A percentile compares a stretch with the other conserved stretches of the same genome.
Evolutionary conservation across 2,113 vertebrate genomes (phyloP).

Genomic region (Tiliqua scincoides): DNA sequence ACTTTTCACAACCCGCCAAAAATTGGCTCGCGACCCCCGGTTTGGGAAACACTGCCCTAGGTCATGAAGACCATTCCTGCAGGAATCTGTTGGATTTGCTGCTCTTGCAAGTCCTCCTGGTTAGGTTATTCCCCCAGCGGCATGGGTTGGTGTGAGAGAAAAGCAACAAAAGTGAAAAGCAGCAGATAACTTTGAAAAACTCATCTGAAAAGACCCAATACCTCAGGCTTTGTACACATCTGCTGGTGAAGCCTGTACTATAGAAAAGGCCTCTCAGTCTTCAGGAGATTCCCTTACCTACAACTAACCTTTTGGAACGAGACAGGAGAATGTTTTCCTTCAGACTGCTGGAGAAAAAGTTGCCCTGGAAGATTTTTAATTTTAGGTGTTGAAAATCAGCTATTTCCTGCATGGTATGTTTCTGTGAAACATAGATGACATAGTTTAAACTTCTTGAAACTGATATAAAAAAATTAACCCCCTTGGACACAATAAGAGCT

Average conservation of each 20-base stretch:
- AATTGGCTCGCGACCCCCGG: too few relatives aligned
- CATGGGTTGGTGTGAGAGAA: neutral
- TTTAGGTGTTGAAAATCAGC: constrained; percentile 72
- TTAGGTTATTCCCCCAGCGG: neutral
- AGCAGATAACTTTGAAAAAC: neutral
- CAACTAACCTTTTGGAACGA: constrained; percentile 12
- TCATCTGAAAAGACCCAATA: neutral
- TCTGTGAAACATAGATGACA: constrained; percentile 53
- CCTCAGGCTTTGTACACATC: neutral
- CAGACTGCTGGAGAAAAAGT: constrained; percentile 38
- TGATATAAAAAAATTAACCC: constrained; percentile 52
- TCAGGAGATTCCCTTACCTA: constrained; percentile 37
- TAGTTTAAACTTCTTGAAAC: constrained; percentile 64
- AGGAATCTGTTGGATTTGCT: neutral
- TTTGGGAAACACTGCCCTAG: too few relatives aligned
- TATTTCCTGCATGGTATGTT: constrained; percentile 63
- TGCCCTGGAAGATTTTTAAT: constrained; percentile 65
- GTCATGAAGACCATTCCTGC: too few relatives aligned
- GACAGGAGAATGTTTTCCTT: constrained; percentile 56
- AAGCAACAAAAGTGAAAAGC: neutral
- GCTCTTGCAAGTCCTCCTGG: neutral
- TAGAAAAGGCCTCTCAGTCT: neutral
- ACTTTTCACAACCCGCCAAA: too few relatives aligned
- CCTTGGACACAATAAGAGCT: neutral
- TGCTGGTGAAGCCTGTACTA: neutral